Base-by-base conservation (phyloP, 2,797 vertebrate species). In the Acanthurus lineatus region DNA sequence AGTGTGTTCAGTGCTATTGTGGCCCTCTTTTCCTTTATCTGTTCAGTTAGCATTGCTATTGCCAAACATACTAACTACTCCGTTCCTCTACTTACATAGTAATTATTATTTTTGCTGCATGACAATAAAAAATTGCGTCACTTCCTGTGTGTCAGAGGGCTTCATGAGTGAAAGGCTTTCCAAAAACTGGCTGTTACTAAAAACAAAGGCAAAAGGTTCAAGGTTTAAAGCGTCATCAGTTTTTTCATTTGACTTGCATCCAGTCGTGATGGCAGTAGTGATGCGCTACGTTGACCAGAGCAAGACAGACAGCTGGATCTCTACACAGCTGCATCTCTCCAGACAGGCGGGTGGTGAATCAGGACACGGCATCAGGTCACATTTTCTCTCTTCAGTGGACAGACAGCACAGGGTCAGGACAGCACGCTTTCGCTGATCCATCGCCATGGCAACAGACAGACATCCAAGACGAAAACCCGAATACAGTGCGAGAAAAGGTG, bases 371-470 rank as follows among this genome's bases (percentile, higher is more conserved):
- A 85, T 87, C 81, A 9, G 82, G 81, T 89, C 91, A 79, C 81
- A 85, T 87, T 86, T 86, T 79, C 77, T 77, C 83, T 79, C 75
- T 57, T 75, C 73, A 2, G 35, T 57, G 64, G 84, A 87, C 77
- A 58, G 38, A 66, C 49, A 73, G 81, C 42, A 49, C 65, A 68
- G 64, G 69, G 73, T n/a, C 40, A 42, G 40, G 40, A 42, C 40
- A 42, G 12, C 67, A 45, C 9, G 56, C 61, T 77, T 75, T 74
- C 73, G 60, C 56, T 57, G 67, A 79, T 73, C 77, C 59, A 60
- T 93, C 85, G 54, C 91, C 87, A 91, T 93, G 89, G 88, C 76
- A 90, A 91, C 89, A 91, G 82, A 83, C 87, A 74, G 86, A 87
- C 84, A 74, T 84, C 72, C 28, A 42, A 81, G 49, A 75, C 62